Evolutionary conservation across 2,797 vertebrate species (phyloP).

Genomic region (Xerus rutilus): DNA sequence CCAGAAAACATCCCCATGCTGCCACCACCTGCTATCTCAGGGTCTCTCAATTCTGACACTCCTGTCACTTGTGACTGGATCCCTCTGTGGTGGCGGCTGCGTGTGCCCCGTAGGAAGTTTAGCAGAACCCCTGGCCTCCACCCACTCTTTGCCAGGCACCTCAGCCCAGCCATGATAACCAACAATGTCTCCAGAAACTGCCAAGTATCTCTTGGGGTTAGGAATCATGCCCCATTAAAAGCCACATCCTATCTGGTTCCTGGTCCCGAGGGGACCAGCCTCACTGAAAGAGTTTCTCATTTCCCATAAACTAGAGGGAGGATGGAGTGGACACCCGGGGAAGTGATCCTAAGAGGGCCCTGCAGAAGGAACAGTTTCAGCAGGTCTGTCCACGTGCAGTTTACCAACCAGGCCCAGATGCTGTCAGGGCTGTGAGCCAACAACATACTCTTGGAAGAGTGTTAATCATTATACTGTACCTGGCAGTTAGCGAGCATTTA

Average conservation of each 20-base stretch:
- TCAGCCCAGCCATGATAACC: not conserved
- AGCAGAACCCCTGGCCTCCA: not conserved
- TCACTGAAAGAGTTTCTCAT: not conserved
- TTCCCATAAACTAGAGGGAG: not conserved
- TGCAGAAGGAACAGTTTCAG: accelerated
- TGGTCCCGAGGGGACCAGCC: not conserved
- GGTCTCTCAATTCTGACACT: not conserved
- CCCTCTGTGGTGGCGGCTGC: too few species aligned
- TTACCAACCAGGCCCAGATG: not conserved
- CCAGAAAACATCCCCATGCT: not conserved
- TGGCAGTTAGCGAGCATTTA: not conserved
- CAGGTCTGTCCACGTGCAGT: not conserved
- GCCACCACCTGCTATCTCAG: not conserved
- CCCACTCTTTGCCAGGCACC: not conserved
- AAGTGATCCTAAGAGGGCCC: not conserved
- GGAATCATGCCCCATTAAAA: not conserved
- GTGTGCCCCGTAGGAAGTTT: accelerated
- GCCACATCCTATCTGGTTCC: not conserved
- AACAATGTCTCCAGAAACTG: not conserved
- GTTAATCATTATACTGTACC: not conserved
- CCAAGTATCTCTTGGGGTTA: not conserved
- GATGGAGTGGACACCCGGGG: not conserved
- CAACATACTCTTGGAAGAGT: too few species aligned
- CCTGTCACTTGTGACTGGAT: not conserved
- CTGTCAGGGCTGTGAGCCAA: not conserved